Percentiles rank a stretch among this genome's conserved stretches.
phyloP scores from a whole-genome alignment of 2,797 vertebrate species.

The Rhodeus uyekii region DNA sequence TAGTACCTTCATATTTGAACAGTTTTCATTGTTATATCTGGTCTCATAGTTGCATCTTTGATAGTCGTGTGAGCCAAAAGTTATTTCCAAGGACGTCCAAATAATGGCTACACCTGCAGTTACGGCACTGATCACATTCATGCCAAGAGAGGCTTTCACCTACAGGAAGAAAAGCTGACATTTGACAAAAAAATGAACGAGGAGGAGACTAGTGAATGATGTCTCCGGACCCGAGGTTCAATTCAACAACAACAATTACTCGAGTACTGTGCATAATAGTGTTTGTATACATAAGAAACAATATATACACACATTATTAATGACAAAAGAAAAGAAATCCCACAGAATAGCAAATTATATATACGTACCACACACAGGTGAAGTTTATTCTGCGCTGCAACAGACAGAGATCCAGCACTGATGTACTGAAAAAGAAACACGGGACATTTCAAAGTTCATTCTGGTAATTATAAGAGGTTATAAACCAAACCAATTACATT shows the following conservation, averaged over 20 bases:
- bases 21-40: rapidly evolving
- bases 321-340: too few species aligned
- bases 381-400: too few species aligned
- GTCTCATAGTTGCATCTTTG: background rate
- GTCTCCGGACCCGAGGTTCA: too few species aligned
- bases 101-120: background rate
- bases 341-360: background rate
- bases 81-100: background rate
- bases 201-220: too few species aligned
- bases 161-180: background rate
- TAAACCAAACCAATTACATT: background rate
- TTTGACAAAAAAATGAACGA: too few species aligned
- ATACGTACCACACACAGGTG: too few species aligned
- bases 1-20: background rate
- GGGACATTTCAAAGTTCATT: too few species aligned
- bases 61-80: rapidly evolving
- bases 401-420: too few species aligned
- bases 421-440: too few species aligned
- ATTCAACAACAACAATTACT: background rate
- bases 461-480: background rate
- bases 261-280: background rate
- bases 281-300: background rate
- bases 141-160: constrained; percentile 12
- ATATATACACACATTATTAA: too few species aligned
- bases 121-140: constrained; percentile 18